Evolutionary conservation across 2,113 vertebrate genomes (phyloP).

Genomic region (Hippocampus comes): DNA sequence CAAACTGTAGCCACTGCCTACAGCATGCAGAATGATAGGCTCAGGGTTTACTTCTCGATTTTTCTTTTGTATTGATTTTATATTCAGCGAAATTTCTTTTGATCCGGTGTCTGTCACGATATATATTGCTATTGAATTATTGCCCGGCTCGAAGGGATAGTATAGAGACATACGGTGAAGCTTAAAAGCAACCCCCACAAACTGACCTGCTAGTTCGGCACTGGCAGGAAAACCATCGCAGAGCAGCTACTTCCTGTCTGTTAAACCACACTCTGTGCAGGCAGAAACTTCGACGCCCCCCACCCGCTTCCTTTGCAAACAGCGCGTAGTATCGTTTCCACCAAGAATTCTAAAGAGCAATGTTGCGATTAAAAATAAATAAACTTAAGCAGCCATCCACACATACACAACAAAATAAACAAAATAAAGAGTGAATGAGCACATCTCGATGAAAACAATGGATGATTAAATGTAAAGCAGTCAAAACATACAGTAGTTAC

Average conservation of each 20-base stretch:
- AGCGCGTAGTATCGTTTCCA: constrained; percentile 12
- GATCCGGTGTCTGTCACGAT: too few species aligned
- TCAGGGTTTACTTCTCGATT: too few species aligned
- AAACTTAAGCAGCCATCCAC: constrained; percentile 17
- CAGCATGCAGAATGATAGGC: too few species aligned
- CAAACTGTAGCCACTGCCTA: too few species aligned
- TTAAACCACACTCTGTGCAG: constrained; percentile 77
- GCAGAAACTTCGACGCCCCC: constrained; percentile 70
- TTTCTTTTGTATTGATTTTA: too few species aligned
- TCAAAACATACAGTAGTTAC: background rate
- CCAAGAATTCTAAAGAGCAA: background rate
- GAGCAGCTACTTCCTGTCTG: constrained; percentile 78
- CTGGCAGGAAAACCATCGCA: constrained; percentile 75
- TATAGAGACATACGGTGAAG: constrained; percentile 27
- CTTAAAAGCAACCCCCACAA: constrained; percentile 53
- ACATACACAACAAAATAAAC: constrained; percentile 3
- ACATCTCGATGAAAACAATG: background rate
- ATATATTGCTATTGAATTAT: too few species aligned
- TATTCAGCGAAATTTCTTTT: too few species aligned
- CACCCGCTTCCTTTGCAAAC: constrained; percentile 54
- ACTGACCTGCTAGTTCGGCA: constrained; percentile 75
- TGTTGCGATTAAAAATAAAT: background rate
- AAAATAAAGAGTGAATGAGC: background rate
- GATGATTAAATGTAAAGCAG: background rate
- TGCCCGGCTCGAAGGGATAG: too few species aligned